phyloP scores from a whole-genome alignment of 2,113 vertebrate genomes.

The Corydoras maculifer region DNA sequence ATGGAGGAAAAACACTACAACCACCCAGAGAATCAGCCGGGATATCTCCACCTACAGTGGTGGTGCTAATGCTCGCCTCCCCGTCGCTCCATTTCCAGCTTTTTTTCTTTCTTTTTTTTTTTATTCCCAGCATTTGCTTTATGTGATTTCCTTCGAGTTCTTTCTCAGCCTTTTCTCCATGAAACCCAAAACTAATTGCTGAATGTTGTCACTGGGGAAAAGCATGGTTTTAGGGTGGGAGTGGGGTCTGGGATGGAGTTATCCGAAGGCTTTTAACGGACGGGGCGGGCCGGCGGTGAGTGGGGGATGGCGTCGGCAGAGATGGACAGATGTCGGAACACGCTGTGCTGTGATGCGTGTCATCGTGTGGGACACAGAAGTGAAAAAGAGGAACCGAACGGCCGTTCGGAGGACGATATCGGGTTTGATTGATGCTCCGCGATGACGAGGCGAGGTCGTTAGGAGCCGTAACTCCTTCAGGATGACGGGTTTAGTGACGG shows the following conservation, averaged over 20 bases:
- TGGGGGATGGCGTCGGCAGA: neutral
- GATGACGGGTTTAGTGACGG: too few relatives aligned
- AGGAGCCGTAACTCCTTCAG: too few relatives aligned
- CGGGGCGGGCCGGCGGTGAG: slow-evolving; percentile 2
- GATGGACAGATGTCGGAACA: neutral
- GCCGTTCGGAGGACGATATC: slow-evolving; percentile 21
- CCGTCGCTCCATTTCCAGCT: slow-evolving; percentile 12
- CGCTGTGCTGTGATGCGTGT: neutral
- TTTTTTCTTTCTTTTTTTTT: neutral
- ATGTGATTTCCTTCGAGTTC: too few relatives aligned
- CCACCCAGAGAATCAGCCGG: too few relatives aligned
- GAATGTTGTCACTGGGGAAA: slow-evolving; percentile 44
- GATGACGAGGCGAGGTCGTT: too few relatives aligned
- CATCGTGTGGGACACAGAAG: slow-evolving; percentile 14
- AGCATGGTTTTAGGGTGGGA: slow-evolving; percentile 22
- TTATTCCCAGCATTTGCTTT: too few relatives aligned
- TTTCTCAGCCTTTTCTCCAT: slow-evolving; percentile 20
- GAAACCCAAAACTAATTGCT: slow-evolving; percentile 52
- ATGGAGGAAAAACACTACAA: too few relatives aligned
- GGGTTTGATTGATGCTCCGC: slow-evolving; percentile 35
- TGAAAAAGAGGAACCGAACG: slow-evolving; percentile 30
- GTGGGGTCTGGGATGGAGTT: slow-evolving; percentile 48
- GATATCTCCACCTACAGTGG: too few relatives aligned
- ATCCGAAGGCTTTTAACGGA: slow-evolving; percentile 44
- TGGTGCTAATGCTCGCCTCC: neutral